Percentiles rank a stretch among this genome's conserved stretches.
Conservation (phyloP, 2,888 invertebrate genomes). For the Luffia ferchaultella region DNA sequence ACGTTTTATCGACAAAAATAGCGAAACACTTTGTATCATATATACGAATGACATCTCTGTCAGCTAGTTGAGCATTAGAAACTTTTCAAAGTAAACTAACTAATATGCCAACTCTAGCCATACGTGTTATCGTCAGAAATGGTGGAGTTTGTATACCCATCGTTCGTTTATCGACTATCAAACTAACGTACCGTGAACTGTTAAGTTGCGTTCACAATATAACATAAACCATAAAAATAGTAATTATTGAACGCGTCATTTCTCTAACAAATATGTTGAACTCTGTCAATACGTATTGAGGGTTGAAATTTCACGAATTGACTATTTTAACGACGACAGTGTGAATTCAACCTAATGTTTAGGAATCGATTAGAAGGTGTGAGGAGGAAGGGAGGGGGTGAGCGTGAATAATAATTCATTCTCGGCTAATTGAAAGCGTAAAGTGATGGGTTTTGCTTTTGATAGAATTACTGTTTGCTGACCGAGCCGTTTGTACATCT, state of each 20-base stretch:
- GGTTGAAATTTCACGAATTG: not conserved
- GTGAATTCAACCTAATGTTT: not conserved
- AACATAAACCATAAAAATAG: not conserved
- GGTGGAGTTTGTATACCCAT: not conserved
- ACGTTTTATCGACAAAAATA: no score
- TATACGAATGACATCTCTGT: no score
- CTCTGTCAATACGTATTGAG: not conserved
- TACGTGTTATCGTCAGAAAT: not conserved
- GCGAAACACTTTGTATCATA: no score
- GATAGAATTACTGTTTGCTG: conserved; percentile 28
- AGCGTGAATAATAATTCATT: not conserved
- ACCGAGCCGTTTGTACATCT: conserved; percentile 40
- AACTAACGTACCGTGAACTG: not conserved
- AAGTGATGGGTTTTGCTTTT: conserved; percentile 35
- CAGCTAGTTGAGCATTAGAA: not conserved
- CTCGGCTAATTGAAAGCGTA: conserved; percentile 27
- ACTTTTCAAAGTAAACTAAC: not conserved
- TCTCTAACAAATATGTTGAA: not conserved
- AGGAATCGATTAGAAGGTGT: not conserved
- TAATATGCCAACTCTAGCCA: not conserved
- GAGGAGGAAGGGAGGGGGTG: not conserved
- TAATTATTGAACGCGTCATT: not conserved
- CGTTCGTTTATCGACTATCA: not conserved
- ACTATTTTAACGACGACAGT: not conserved
- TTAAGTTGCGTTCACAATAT: not conserved